Percentiles rank a stretch among this genome's conserved stretches.
Conservation (phyloP, 1,140 invertebrate genomes). For the Hestina assimilis region DNA sequence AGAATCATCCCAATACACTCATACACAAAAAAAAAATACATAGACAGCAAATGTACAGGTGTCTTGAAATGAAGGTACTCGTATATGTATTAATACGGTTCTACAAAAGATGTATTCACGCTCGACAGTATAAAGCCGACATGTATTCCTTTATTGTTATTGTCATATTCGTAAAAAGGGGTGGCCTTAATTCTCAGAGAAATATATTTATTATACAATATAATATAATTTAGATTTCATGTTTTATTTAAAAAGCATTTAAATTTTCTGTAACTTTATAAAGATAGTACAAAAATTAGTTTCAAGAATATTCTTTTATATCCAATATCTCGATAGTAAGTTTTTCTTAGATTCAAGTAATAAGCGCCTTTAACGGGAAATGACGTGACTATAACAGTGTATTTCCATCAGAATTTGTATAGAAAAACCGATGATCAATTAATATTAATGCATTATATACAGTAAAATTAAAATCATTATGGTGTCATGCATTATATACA, state of each 20-base stretch:
- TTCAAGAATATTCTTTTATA: too few species aligned
- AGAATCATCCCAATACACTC: too few species aligned
- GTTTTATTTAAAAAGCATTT: too few species aligned
- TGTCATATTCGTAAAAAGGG: not conserved
- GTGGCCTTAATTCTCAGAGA: not conserved
- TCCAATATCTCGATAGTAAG: not conserved
- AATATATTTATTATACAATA: not conserved
- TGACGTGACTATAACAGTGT: too few species aligned
- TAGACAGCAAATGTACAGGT: too few species aligned
- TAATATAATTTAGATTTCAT: not conserved
- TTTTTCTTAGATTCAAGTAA: not conserved
- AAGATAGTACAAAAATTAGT: too few species aligned
- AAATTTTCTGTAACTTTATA: too few species aligned
- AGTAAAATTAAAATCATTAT: too few species aligned
- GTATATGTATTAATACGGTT: not conserved
- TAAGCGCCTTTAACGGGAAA: not conserved
- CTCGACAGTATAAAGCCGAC: conserved; percentile 2
- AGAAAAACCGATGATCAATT: not conserved
- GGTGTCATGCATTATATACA: too few species aligned
- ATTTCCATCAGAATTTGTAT: not conserved
- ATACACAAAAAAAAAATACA: too few species aligned
- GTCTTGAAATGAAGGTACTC: not conserved
- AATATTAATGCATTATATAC: too few species aligned
- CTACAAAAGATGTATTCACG: conserved; percentile 20
- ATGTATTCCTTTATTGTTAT: conserved; percentile 7